These are phyloP conservation scores for Athripsodes cinereus DNA, from an alignment of 2,888 invertebrate genomes.

Conservation along the genomic window DNA sequence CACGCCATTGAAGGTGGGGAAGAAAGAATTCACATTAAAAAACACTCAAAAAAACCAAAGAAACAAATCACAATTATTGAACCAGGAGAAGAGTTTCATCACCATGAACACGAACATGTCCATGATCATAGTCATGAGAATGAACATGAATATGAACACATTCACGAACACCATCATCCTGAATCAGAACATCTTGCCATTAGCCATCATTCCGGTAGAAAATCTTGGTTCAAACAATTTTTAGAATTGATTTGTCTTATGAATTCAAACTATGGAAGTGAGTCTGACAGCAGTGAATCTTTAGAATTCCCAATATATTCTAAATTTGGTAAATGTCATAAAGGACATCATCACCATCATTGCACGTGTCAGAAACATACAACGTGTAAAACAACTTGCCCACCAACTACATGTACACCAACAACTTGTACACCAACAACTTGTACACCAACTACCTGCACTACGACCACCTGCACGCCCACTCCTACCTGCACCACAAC, in stretches of 20 bases:
- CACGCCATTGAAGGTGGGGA: background rate
- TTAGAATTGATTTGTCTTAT: slow-evolving; percentile 5
- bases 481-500: too few species aligned
- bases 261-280: slow-evolving; percentile 1
- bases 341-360: background rate
- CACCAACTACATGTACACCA: too few species aligned
- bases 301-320: background rate
- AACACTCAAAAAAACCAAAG: background rate
- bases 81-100: background rate
- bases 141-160: background rate
- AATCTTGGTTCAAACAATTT: slow-evolving; percentile 7
- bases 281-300: background rate
- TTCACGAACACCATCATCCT: background rate
- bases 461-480: too few species aligned
- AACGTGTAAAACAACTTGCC: too few species aligned
- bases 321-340: background rate
- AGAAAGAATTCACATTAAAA: background rate
- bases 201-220: background rate
- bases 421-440: too few species aligned
- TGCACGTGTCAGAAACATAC: background rate
- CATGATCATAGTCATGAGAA: too few species aligned
- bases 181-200: background rate
- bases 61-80: background rate
- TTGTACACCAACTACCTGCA: too few species aligned
- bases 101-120: too few species aligned